phyloP scores from a whole-genome alignment of 2,113 vertebrate genomes.

The Elephantulus edwardii region DNA sequence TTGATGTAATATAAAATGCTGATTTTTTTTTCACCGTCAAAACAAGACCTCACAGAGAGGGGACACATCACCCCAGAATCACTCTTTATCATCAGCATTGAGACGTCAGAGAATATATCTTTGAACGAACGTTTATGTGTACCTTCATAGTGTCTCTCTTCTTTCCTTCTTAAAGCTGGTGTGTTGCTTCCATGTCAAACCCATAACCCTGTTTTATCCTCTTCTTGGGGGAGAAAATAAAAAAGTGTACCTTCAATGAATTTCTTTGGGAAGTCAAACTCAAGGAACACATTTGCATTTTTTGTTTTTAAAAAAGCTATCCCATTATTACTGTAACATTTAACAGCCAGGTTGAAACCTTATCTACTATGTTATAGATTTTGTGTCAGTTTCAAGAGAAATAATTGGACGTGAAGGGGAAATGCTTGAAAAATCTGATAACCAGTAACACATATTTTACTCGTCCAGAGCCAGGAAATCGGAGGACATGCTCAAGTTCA shows the following conservation, averaged over 20 bases:
- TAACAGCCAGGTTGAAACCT: slow-evolving; percentile 89
- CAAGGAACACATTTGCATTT: slow-evolving; percentile 77
- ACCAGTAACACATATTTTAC: slow-evolving; percentile 59
- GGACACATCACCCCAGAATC: background rate
- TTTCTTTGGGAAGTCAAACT: slow-evolving; percentile 66
- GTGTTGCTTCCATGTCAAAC: background rate
- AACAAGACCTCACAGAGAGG: background rate
- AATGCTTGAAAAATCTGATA: slow-evolving; percentile 74
- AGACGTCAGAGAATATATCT: slow-evolving; percentile 61
- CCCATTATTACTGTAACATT: slow-evolving; percentile 87
- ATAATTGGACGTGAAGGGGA: slow-evolving; percentile 85
- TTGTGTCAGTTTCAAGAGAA: slow-evolving; percentile 87
- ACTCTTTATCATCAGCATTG: background rate
- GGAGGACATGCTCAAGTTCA: slow-evolving; percentile 60
- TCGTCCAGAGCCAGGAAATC: slow-evolving; percentile 67
- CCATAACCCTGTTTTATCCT: slow-evolving; percentile 55
- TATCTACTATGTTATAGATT: slow-evolving; percentile 87
- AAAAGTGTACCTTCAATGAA: slow-evolving; percentile 73
- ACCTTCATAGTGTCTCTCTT: background rate
- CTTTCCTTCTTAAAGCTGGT: slow-evolving; percentile 67
- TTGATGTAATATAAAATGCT: slow-evolving; percentile 7
- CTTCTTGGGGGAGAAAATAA: slow-evolving; percentile 57
- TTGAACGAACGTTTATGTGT: background rate
- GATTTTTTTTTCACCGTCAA: slow-evolving; percentile 37
- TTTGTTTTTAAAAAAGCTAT: slow-evolving; percentile 84